phyloP scores from a whole-genome alignment of 2,797 vertebrate genomes.

The Coreius guichenoti region DNA sequence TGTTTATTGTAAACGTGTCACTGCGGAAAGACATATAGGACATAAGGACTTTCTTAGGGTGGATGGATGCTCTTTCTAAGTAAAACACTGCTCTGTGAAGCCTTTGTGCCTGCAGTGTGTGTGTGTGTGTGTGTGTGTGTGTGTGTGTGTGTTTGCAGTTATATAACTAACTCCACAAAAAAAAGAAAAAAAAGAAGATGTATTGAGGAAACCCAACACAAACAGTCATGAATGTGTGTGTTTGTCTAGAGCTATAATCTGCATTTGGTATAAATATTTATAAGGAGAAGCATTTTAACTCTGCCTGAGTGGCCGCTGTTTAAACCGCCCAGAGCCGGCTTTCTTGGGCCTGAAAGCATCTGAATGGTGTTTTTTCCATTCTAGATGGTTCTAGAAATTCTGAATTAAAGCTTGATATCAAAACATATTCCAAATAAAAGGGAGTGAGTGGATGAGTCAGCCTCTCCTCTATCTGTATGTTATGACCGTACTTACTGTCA shows the following conservation, averaged over 20 bases:
- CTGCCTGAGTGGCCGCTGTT: background rate
- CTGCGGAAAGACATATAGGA: conserved; percentile 14
- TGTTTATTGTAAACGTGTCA: conserved; percentile 36
- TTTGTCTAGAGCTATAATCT: conserved; percentile 33
- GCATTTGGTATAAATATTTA: conserved; percentile 47
- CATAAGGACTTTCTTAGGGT: background rate
- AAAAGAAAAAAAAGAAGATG: background rate
- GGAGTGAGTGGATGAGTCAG: conserved; percentile 7
- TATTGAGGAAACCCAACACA: conserved; percentile 19
- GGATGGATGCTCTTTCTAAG: background rate
- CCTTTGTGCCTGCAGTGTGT: background rate
- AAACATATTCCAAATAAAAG: conserved; percentile 11
- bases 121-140: background rate
- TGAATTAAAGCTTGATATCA: background rate
- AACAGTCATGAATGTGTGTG: conserved; percentile 12
- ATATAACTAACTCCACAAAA: conserved; percentile 45
- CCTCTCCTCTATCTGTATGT: conserved; percentile 20
- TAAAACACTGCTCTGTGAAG: conserved; percentile 20
- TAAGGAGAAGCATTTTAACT: background rate
- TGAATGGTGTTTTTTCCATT: background rate
- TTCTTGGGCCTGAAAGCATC: background rate
- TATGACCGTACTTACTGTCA: conserved; percentile 4
- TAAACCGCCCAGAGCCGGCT: background rate
- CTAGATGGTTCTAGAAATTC: conserved; percentile 5
- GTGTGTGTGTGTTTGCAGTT: conserved; percentile 39